Evolutionary conservation across 2,113 vertebrate species (phyloP).

Genomic region (Hyaena hyaena): DNA sequence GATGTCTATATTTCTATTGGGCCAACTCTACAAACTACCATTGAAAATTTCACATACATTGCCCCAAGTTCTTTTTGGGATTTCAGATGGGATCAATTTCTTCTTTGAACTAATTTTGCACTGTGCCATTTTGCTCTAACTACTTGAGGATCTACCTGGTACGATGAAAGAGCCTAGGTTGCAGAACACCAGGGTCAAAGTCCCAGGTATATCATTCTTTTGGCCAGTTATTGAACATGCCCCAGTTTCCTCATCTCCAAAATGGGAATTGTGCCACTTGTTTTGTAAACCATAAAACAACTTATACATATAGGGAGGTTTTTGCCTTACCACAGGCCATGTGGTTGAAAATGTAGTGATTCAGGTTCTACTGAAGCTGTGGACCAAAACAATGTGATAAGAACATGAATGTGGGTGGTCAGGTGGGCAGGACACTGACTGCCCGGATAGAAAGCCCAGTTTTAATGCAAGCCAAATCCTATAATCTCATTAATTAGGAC

Average conservation of each 20-base stretch:
- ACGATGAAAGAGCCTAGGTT: neutral
- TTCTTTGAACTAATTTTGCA: constrained; percentile 35
- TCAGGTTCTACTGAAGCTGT: neutral
- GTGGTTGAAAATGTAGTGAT: constrained; percentile 27
- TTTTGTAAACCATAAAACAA: constrained; percentile 38
- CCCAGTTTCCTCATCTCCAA: neutral
- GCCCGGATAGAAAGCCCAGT: neutral
- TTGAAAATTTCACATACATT: constrained; percentile 27
- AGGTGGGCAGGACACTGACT: neutral
- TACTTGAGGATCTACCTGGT: neutral
- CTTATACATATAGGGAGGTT: neutral
- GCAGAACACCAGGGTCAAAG: constrained; percentile 9
- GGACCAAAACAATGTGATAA: neutral
- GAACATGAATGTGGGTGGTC: neutral
- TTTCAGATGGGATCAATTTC: constrained; percentile 18
- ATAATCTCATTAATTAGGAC: neutral
- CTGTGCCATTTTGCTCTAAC: constrained; percentile 42
- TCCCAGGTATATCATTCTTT: neutral
- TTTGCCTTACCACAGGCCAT: neutral
- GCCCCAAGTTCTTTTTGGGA: constrained; percentile 25
- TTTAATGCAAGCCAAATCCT: neutral
- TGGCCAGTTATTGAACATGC: neutral
- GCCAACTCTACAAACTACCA: neutral
- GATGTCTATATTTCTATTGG: neutral
- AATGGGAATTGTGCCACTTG: neutral